Evolutionary conservation across 2,888 invertebrate genomes (phyloP), one percentile per base, ranked within the genome.

Genomic region (Agrochola litura): DNA sequence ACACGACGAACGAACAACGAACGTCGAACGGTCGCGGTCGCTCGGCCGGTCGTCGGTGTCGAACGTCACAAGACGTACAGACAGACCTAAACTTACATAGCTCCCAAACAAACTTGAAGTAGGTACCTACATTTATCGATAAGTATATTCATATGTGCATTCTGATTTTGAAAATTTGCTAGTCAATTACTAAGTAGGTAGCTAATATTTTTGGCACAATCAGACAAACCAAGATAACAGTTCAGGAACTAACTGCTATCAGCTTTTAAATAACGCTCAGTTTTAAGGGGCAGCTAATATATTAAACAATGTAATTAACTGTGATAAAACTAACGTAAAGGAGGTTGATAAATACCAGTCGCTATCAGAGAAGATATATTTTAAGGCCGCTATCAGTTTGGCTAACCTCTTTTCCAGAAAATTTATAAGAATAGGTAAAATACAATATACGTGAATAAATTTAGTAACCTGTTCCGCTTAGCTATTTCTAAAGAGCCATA

Each of bases 161-260:
- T 77, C 19, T n/a, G 14, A 12, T 74, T 81, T 73, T 10, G 0
- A 56, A 67, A 63, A 77, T 22, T 30, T 14, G 9, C 2, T 37
- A 54, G 12, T 52, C 14, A 37, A 67, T 63, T 49, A 79, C 41
- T 30, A 52, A 68, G 22, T 22, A 72, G 19, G 22, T 22, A 72
- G 19, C 73, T 2, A 52, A 52, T 30, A 70, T 30, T 41, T 56
- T 76, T 81, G 37, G 54, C 73, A 56, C 54, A 60, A 80, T 72
- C 64, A 84, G 37, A 58, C 60, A 41, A 52, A 74, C 41, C 12
- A 72, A 58, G 67, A 82, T 82, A 79, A 64, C 63, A 25, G 58
- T 64, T 63, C 61, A 76, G 85, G 81, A 83, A 76, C 76, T 73
- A 73, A 81, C 46, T 67, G 25, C n/a, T 82, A 84, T 84, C 74